Percentiles rank a stretch among this genome's conserved stretches.
These are phyloP conservation scores for Cynoglossus semilaevis DNA, from an alignment of 2,113 vertebrate species.

Conservation along the genomic window DNA sequence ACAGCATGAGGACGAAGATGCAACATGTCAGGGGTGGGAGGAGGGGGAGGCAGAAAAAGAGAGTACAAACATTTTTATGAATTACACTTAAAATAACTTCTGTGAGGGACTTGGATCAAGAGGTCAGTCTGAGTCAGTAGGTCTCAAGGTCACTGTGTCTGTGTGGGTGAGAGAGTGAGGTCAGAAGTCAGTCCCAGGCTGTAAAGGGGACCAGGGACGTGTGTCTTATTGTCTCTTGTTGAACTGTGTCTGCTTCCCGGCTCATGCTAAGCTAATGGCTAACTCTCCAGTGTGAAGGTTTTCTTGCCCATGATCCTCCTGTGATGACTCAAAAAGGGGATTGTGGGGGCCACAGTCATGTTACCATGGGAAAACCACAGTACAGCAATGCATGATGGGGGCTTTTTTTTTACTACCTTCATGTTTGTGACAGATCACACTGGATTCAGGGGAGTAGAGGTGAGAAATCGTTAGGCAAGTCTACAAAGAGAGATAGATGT, in stretches of 20 bases:
- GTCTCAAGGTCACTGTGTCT: constrained; percentile 50
- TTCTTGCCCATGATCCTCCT: constrained; percentile 83
- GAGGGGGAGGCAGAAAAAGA: constrained; percentile 90
- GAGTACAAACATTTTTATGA: constrained; percentile 75
- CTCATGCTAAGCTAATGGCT: too few relatives aligned
- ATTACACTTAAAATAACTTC: constrained; percentile 79
- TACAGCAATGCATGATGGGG: constrained; percentile 99
- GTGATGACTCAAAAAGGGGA: constrained; percentile 92
- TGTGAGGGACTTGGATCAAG: constrained; percentile 78
- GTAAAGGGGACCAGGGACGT: too few relatives aligned
- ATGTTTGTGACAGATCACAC: constrained; percentile 99
- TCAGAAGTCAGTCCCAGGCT: too few relatives aligned
- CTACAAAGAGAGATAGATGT: constrained; percentile 99
- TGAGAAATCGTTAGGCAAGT: constrained; percentile 99
- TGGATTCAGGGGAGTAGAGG: constrained; percentile 99
- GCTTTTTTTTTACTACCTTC: constrained; percentile 84
- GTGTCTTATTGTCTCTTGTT: too few relatives aligned
- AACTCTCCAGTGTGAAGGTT: too few relatives aligned
- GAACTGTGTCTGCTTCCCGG: too few relatives aligned
- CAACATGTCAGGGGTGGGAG: constrained; percentile 90
- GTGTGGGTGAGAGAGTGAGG: too few relatives aligned
- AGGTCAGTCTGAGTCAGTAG: constrained; percentile 14
- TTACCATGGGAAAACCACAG: constrained; percentile 95
- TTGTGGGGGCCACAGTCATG: constrained; percentile 84
- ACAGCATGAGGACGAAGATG: constrained; percentile 98